phyloP scores from a whole-genome alignment of 1,140 invertebrate species.

The Drosophila ohnishii region DNA sequence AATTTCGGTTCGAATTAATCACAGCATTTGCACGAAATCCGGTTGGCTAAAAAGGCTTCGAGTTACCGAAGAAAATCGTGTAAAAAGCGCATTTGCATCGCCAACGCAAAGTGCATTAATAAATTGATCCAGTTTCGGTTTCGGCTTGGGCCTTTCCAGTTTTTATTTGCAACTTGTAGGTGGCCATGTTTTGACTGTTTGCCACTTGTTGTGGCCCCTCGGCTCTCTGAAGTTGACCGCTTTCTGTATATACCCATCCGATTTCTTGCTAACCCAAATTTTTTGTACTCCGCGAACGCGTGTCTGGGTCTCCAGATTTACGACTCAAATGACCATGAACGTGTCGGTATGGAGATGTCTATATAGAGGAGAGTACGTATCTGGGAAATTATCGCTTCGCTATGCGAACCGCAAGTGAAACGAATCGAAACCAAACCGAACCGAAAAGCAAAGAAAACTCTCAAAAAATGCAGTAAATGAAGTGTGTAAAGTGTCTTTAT shows the following conservation, averaged over 20 bases:
- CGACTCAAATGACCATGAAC: conserved; percentile 64
- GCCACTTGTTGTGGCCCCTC: conserved; percentile 38
- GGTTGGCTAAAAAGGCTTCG: conserved; percentile 41
- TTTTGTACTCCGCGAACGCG: conserved; percentile 33
- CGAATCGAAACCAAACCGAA: conserved; percentile 14
- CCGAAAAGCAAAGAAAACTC: conserved; percentile 29
- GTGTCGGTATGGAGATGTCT: conserved; percentile 52
- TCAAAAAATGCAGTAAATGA: conserved; percentile 40
- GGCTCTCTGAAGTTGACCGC: conserved; percentile 41
- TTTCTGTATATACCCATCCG: conserved; percentile 23
- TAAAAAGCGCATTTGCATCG: conserved; percentile 44
- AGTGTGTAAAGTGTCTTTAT: conserved; percentile 38
- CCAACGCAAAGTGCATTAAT: conserved; percentile 51
- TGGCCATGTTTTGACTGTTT: conserved; percentile 54
- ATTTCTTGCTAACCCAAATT: conserved; percentile 54
- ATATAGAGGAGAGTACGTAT: conserved; percentile 40
- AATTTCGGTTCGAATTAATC: conserved; percentile 44
- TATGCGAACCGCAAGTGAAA: conserved; percentile 49
- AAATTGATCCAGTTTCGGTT: conserved; percentile 48
- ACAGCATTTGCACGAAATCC: conserved; percentile 43
- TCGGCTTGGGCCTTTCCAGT: conserved; percentile 6
- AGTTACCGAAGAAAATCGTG: conserved; percentile 45
- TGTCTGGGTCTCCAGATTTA: conserved; percentile 56
- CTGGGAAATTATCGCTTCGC: conserved; percentile 45
- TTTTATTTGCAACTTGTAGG: conserved; percentile 45